Conservation (phyloP, 2,888 invertebrate genomes). For the Sarcophaga subvicina region DNA sequence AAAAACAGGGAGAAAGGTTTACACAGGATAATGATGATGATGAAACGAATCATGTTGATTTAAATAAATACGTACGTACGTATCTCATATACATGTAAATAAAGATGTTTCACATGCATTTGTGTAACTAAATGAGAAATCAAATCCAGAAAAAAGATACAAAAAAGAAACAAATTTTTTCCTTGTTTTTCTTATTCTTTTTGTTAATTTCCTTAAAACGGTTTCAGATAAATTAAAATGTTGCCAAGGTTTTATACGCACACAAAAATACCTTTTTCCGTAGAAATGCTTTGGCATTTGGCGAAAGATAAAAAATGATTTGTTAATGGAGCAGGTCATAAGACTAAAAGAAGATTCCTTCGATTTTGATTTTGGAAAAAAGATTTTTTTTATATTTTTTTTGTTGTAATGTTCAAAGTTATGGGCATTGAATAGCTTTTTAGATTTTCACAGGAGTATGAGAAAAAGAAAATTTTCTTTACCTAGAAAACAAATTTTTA, state of each 20-base stretch:
- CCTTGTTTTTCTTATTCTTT: neutral
- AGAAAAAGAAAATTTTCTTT: no score
- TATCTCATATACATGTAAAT: neutral
- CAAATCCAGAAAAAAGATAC: slow-evolving; percentile 15
- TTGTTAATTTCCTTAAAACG: slow-evolving; percentile 7
- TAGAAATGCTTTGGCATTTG: neutral
- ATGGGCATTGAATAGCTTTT: no score
- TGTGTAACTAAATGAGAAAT: slow-evolving; percentile 60
- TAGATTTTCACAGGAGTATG: no score
- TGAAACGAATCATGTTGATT: neutral
- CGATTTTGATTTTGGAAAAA: no score
- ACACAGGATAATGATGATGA: slow-evolving; percentile 24
- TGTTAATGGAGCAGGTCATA: neutral
- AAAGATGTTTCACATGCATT: slow-evolving; percentile 1
- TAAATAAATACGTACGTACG: neutral
- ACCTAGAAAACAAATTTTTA: no score
- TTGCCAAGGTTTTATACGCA: slow-evolving; percentile 34
- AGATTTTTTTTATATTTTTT: no score
- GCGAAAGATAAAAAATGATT: neutral
- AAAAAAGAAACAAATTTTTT: neutral
- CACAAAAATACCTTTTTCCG: neutral
- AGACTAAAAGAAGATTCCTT: no score
- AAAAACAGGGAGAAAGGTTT: neutral
- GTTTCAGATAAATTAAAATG: slow-evolving; percentile 47
- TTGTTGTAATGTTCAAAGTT: no score